These are phyloP conservation scores for Carollia perspicillata DNA, from an alignment of 2,113 vertebrate genomes.

Conservation along the genomic window DNA sequence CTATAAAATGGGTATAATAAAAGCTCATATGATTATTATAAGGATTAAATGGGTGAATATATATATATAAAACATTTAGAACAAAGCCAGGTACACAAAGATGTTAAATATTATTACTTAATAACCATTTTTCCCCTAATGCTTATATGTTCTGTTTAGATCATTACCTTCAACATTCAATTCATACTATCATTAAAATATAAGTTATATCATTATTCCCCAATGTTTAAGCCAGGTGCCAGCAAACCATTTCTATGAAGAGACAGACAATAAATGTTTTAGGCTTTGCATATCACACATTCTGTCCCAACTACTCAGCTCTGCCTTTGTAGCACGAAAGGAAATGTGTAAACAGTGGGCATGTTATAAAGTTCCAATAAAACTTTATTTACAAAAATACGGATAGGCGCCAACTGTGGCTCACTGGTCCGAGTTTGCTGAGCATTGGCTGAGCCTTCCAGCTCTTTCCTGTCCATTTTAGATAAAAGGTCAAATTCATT, in stretches of 20 bases:
- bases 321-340: background rate
- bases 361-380: background rate
- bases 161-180: background rate
- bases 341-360: background rate
- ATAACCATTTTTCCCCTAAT: background rate
- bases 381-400: slow-evolving; percentile 6
- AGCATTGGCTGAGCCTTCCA: background rate
- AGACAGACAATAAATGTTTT: background rate
- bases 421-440: background rate
- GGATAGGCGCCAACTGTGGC: background rate
- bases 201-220: background rate
- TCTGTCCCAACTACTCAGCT: background rate
- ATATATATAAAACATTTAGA: background rate
- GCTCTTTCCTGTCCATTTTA: background rate
- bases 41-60: background rate
- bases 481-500: background rate
- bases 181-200: background rate
- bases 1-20: background rate
- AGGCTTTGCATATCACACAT: background rate
- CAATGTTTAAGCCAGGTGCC: background rate
- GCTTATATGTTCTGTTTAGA: background rate
- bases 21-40: background rate
- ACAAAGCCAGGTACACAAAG: background rate
- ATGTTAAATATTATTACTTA: background rate
- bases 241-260: background rate